Conservation (phyloP, 2,888 invertebrate genomes). For the Zaprionus lineosus region DNA sequence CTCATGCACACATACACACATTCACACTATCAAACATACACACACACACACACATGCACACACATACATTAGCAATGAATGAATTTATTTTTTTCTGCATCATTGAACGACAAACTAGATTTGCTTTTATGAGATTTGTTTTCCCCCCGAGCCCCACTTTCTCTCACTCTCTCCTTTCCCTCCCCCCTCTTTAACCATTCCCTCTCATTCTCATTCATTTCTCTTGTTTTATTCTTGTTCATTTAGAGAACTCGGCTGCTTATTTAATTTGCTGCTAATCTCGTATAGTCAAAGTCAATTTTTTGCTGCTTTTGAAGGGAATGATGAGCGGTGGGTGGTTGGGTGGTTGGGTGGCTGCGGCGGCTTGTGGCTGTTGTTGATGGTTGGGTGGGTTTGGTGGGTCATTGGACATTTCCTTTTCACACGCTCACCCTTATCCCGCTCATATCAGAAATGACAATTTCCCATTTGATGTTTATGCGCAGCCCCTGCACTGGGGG, state of each 20-base stretch:
- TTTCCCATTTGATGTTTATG: slow-evolving; percentile 50
- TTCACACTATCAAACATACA: too few species aligned
- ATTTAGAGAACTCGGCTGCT: slow-evolving; percentile 63
- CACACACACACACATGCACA: slow-evolving; percentile 14
- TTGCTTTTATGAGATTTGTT: slow-evolving; percentile 77
- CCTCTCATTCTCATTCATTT: neutral
- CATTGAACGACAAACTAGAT: slow-evolving; percentile 77
- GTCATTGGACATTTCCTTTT: slow-evolving; percentile 22
- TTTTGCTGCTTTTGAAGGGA: slow-evolving; percentile 27
- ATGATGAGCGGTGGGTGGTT: neutral
- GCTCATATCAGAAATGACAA: slow-evolving; percentile 73
- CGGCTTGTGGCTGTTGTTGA: neutral
- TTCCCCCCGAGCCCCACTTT: too few species aligned
- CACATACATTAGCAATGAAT: slow-evolving; percentile 38
- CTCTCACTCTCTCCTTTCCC: slow-evolving; percentile 61
- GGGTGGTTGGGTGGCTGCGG: neutral
- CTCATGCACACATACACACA: slow-evolving; percentile 21
- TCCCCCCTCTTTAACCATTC: slow-evolving; percentile 3
- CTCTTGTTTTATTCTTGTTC: slow-evolving; percentile 34
- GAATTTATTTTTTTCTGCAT: slow-evolving; percentile 71
- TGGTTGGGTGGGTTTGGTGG: too few species aligned
- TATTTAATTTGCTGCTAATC: slow-evolving; percentile 79
- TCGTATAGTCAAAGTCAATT: slow-evolving; percentile 62
- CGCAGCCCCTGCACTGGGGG: slow-evolving; percentile 24
- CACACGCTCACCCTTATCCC: slow-evolving; percentile 47